phyloP scores from a whole-genome alignment of 2,797 vertebrate genomes.

The Myotis pilosus region DNA sequence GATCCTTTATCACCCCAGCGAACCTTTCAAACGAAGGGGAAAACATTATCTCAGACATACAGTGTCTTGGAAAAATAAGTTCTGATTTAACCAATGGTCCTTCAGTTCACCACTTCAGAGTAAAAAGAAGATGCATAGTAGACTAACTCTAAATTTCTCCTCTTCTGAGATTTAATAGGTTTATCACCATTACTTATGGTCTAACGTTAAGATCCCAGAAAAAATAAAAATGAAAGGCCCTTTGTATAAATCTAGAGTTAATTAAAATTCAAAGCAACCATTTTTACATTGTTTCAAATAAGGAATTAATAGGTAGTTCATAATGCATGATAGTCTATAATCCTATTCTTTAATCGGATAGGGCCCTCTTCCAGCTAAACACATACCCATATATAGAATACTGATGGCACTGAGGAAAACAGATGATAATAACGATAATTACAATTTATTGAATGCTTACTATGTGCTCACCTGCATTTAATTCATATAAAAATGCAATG shows the following conservation, averaged over 20 bases:
- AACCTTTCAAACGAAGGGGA: conserved; percentile 85
- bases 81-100: neutral
- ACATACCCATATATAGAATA: neutral
- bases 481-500: neutral
- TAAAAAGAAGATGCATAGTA: neutral
- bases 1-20: conserved; percentile 98
- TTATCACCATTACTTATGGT: neutral
- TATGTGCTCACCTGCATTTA: neutral
- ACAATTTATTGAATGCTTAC: neutral
- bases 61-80: neutral
- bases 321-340: neutral
- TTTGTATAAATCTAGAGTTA: neutral
- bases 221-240: neutral
- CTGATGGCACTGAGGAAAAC: neutral
- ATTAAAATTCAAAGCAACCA: neutral
- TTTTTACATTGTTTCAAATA: neutral
- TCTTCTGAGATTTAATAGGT: neutral
- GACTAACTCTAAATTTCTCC: neutral
- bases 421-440: neutral
- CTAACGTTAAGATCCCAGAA: neutral
- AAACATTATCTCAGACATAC: neutral
- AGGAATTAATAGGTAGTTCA: neutral
- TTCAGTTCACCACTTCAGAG: neutral
- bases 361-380: neutral
- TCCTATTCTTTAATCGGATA: neutral